Base-by-base conservation (phyloP, 2,113 vertebrate species). In the Silurus asotus region DNA sequence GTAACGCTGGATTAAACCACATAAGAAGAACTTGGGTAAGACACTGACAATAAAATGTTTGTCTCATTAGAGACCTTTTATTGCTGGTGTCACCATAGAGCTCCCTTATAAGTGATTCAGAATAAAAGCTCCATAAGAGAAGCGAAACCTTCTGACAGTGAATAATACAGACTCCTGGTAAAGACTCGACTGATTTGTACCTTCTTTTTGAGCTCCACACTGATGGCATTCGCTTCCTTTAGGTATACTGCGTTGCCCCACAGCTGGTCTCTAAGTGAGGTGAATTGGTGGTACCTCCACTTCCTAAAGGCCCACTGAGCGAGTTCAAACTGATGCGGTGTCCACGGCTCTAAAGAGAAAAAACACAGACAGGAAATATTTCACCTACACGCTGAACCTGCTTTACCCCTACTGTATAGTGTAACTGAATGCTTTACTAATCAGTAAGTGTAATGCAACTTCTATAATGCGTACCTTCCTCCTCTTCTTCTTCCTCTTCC, bases 301-400 rank as follows among this genome's bases (percentile, higher is more conserved):
- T 99, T 99, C 88, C 97, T 97, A 93, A 99, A 99, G 86, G 97
- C 97, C 98, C 98, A 99, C 19, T 98, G 97, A 19, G 98, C 98
- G 0, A 99, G 91, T 76, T 99, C 97, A 8, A 96, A 97, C 82
- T 99, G 97, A 7, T 97, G 97, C 87, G 97, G 96, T 55, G 97
- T 99, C 98, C 98, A 99, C 8, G 96, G 95, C 83, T 96, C 98
- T 99, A 90, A 23, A 70, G 69, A 51, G 59, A n/a, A 37, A 45
- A 48, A 19, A 14, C 76, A 19, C 28, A n/a, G 3, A 74, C 37
- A 75, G 69, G 23, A 9, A 58, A 49, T 23, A 84, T 11, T 65
- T 55, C 4, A 6, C 23, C n/a, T 45, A 14, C 45, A 55, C 10
- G 45, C 77, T 45, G 9, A 37, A 79, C 23, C 23, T 6, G 13